Conservation (phyloP, 2,797 vertebrate species). For the Hyperoplus immaculatus region DNA sequence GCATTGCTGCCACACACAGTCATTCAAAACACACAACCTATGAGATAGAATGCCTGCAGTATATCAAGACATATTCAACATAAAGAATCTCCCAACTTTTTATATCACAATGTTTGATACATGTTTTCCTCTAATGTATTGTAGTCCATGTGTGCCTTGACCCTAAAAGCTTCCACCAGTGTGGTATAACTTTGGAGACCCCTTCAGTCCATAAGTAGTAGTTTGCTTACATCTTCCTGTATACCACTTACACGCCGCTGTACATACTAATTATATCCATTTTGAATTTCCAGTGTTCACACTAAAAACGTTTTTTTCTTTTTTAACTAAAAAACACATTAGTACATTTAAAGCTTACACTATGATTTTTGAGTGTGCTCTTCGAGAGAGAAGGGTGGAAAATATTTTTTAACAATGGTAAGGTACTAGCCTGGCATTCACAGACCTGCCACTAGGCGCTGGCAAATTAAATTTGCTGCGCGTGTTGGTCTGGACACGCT, state of each 20-base stretch:
- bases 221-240: neutral
- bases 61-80: neutral
- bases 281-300: neutral
- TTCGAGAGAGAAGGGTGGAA: too few species aligned
- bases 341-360: neutral
- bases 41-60: neutral
- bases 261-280: neutral
- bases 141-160: neutral
- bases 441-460: too few species aligned
- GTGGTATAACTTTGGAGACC: neutral
- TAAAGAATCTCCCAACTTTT: neutral
- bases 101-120: neutral
- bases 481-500: too few species aligned
- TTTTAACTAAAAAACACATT: neutral
- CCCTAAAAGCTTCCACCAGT: neutral
- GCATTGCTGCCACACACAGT: neutral
- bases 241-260: neutral
- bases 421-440: too few species aligned
- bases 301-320: too few species aligned
- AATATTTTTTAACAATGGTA: too few species aligned
- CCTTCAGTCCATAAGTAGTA: neutral
- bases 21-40: neutral
- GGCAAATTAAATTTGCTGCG: too few species aligned
- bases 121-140: neutral
- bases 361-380: neutral